Base-by-base conservation (phyloP, 2,113 vertebrate genomes). In the Alexandromys fortis region DNA sequence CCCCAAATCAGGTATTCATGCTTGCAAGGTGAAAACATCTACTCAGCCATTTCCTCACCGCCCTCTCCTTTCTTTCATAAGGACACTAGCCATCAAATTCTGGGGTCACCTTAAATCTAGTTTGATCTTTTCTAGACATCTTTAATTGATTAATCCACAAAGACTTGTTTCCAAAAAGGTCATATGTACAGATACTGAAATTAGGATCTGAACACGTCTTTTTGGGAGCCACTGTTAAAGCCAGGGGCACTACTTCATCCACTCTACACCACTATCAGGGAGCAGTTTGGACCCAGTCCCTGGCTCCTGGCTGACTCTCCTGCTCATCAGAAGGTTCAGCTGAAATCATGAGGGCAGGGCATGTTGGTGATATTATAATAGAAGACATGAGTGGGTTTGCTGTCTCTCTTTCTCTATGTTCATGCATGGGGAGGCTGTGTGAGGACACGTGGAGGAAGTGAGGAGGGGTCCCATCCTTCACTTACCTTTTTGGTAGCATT, bases 371-470 rank as follows among this genome's bases (percentile, higher is more conserved):
- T 6, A 78, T n/a, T 70, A 7, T 10, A 82, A 14, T 45, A 35
- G 86, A 22, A 83, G 17, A 22, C 12, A 42, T 13, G 1, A 38
- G 35, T 49, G 5, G n/a, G 16, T 13, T 75, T 79, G 47, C 22
- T 45, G 83, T 45, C 38, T 72, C 22, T 82, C 61, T 75, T 1
- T 42, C 28, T 90, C 28, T 3, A 6, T 1, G 77, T n/a, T 1
- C 0, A 8, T 35, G 19, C 30, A 47, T 1, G 2, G 10, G 61
- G 22, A 24, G 12, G 75, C 38, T 5, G 38, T 0, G 0, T 19
- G 3, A 68, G 83, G 47, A 65, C 1, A 49, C 1, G 33, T 6
- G 0, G 30, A 85, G 49, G 65, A 87, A n/a, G 49, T 4, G 45
- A 30, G 24, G 61, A 63, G 67, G 8, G 11, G 26, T 7, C 45